Conservation (phyloP, 1,140 invertebrate genomes). For the Solenopsis fugax region DNA sequence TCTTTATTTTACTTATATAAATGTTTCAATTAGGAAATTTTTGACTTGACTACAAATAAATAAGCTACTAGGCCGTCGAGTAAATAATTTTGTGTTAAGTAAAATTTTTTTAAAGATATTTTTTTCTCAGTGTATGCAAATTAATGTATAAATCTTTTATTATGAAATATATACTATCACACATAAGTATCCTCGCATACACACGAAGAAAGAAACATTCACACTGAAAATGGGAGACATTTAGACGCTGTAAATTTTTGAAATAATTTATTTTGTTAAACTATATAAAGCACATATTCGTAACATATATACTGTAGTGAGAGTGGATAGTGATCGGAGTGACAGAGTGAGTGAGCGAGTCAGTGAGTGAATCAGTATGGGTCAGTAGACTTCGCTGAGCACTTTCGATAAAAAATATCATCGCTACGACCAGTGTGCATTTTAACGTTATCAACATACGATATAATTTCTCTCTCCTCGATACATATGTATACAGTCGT, state of each 20-base stretch:
- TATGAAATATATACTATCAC: background rate
- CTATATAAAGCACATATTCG: constrained; percentile 83
- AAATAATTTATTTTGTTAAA: constrained; percentile 83
- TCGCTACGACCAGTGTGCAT: constrained; percentile 58
- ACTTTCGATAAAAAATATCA: constrained; percentile 83
- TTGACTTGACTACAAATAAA: no score
- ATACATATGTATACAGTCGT: constrained; percentile 57
- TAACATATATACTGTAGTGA: constrained; percentile 78
- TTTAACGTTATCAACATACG: constrained; percentile 49
- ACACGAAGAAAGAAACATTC: background rate
- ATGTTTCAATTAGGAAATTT: no score
- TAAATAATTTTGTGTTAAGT: no score
- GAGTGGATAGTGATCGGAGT: constrained; percentile 73
- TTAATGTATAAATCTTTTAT: background rate
- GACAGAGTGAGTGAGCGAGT: constrained; percentile 72
- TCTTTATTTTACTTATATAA: no score
- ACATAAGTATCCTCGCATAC: background rate
- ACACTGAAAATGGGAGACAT: background rate
- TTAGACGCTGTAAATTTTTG: constrained; percentile 69
- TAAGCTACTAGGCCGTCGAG: no score
- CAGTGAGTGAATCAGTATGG: constrained; percentile 55
- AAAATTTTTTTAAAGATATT: no score
- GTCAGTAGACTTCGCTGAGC: constrained; percentile 77
- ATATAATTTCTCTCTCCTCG: constrained; percentile 28
- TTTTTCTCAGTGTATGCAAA: no score